Conservation (phyloP, 2,797 vertebrate species). For the Mormyrus proboscirostris region DNA sequence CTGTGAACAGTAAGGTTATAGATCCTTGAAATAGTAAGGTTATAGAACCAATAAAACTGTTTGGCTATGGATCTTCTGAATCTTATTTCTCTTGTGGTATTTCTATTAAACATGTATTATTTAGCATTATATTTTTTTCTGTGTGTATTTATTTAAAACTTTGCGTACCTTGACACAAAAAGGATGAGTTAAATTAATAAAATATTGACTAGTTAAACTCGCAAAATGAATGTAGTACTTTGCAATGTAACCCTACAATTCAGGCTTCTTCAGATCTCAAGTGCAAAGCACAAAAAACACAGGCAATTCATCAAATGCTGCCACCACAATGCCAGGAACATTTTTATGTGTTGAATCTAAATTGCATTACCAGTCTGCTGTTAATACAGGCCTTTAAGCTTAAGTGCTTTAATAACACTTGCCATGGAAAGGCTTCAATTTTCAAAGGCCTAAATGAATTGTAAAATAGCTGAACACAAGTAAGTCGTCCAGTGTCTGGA, state of each 20-base stretch:
- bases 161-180: background rate
- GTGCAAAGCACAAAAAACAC: background rate
- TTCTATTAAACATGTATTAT: background rate
- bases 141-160: background rate
- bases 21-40: background rate
- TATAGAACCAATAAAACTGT: background rate
- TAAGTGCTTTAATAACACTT: slow-evolving; percentile 7
- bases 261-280: slow-evolving; percentile 10
- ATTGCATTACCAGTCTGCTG: background rate
- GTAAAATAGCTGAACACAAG: background rate
- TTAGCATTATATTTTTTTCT: background rate
- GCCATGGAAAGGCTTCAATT: background rate
- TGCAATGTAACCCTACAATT: background rate
- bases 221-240: background rate
- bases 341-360: slow-evolving; percentile 15
- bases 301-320: slow-evolving; percentile 7
- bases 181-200: background rate
- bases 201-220: background rate
- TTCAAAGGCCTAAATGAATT: background rate
- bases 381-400: background rate
- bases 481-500: slow-evolving; percentile 16
- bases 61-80: background rate
- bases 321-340: background rate
- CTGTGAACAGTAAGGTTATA: background rate
- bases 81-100: background rate